Evolutionary conservation across 2,888 invertebrate genomes (phyloP), one percentile per base, ranked within the genome.

Genomic region (Suillia variegata): DNA sequence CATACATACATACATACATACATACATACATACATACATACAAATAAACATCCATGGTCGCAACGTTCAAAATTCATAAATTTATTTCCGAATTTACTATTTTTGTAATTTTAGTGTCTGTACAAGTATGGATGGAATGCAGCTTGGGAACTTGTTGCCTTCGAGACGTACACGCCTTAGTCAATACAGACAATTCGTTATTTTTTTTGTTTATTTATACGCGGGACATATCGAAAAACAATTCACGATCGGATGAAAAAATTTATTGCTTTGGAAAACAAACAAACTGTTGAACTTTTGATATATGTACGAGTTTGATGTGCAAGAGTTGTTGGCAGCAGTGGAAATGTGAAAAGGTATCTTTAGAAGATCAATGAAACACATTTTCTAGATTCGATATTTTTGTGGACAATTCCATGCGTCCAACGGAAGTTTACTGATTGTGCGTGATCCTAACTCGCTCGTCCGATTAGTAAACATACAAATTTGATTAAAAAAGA

Each of bases 221-320:
- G 17, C 45, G 45, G 13, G 45, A 45, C 45, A 45, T 45, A 45
- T 45, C 45, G 45, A 45, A 45, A 45, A 45, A 45, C 45, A 45
- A 45, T 45, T 45, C 45, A 18, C 8, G 45, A 45, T 45, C 45
- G 18, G 18, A 45, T 20, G 20, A 45, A 45, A 45, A 18, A 45
- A 18, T 18, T 18, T 5, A 45, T 45, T 45, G 17, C 20, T 8
- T 18, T 5, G 8, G 13, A 45, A 45, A 45, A 45, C 18, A 45
- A 45, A 45, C 45, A 45, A 38, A 38, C 4, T 38, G 6, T 10
- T 13, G 38, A 38, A 38, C 15, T 38, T 38, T n/a, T 10, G 31
- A 31, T 31, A 38, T 38, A 4, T n/a, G 38, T 10, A 38, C n/a
- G 10, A 10, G 15, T 38, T 38, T 4, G 26, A 26, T 10, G 6